A percentile compares a stretch with the other conserved stretches of the same genome.
Evolutionary conservation across 2,888 invertebrate species (phyloP).

Genomic region (Octodonta nipae): DNA sequence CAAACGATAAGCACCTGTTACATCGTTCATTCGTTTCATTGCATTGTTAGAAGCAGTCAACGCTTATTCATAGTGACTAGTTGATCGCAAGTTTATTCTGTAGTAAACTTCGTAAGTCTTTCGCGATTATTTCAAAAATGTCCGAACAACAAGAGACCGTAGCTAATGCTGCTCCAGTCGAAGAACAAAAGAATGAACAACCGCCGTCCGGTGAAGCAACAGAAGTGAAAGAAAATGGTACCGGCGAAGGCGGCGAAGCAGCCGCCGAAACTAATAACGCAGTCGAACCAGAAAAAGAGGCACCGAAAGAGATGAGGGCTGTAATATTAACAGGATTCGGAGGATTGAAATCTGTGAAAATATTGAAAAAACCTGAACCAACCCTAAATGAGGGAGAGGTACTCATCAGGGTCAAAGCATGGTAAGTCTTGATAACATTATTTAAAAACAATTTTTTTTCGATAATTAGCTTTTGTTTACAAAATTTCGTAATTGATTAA

Average conservation of each 20-base stretch:
- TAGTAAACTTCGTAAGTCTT: no score
- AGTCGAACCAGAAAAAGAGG: conserved; percentile 22
- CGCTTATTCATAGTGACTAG: no score
- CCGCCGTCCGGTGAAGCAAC: conserved; percentile 18
- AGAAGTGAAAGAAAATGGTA: conserved; percentile 35
- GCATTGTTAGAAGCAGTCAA: no score
- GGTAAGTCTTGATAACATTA: no score
- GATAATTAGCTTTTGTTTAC: no score
- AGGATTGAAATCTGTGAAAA: conserved; percentile 72
- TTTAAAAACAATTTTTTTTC: no score
- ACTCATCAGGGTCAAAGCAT: conserved; percentile 70
- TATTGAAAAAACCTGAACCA: conserved; percentile 67
- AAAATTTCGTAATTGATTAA: no score
- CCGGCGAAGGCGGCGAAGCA: conserved; percentile 32
- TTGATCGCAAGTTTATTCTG: no score
- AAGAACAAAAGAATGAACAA: conserved; percentile 26
- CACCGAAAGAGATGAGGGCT: conserved; percentile 72
- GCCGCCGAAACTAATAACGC: conserved; percentile 26
- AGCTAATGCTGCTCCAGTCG: conserved; percentile 16
- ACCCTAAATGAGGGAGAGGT: conserved; percentile 59
- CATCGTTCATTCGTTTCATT: no score
- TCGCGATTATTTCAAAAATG: no score
- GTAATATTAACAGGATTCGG: conserved; percentile 76
- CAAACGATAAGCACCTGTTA: no score
- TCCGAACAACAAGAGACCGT: conserved; percentile 23